Base-by-base conservation (phyloP, 1,140 invertebrate species). In the Zaprionus taronus region DNA sequence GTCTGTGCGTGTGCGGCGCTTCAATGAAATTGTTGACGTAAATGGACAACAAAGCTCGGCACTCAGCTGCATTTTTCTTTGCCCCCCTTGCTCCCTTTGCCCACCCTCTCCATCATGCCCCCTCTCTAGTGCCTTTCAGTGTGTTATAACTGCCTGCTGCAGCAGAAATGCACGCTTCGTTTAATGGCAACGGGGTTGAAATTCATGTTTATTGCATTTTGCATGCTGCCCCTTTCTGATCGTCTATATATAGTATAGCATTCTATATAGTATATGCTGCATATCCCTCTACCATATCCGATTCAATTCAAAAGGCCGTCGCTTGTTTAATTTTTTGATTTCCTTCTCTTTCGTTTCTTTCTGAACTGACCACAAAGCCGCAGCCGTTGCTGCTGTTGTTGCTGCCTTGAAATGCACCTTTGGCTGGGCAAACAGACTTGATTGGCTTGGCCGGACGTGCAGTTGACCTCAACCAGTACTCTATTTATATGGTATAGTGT, bases 1-100 rank as follows among this genome's bases (percentile, higher is more conserved):
- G 11, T 36, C 36, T 68, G 74, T 62, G 36, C 67, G 61, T 79
- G 71, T 73, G 72, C 53, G 51, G 26, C 55, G 78, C 71, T 79
- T 84, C 78, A 79, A 79, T 89, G 75, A 83, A 89, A 84, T 80
- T 89, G 84, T 87, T 87, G 84, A 87, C 84, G 84, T 84, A 87
- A 87, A 87, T 87, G 81, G 84, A 87, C 84, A 89, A 87, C 84
- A 89, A 89, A 87, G 85, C 81, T 75, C 63, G 69, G 84, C 78
- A 87, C 84, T 87, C 84, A 84, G 81, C 55, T 76, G 84, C 64
- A 44, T 60, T 72, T 62, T 85, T 79, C 57, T 72, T 72, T 79
- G 51, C 53, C 57, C 57, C 26, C 34, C 51, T 17, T 60, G 7
- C 47, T 38, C 60, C 7, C 24, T 14, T 44, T 22, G 41, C 20